Conservation (phyloP, 2,888 invertebrate species). For the Ormyrus rosae region DNA sequence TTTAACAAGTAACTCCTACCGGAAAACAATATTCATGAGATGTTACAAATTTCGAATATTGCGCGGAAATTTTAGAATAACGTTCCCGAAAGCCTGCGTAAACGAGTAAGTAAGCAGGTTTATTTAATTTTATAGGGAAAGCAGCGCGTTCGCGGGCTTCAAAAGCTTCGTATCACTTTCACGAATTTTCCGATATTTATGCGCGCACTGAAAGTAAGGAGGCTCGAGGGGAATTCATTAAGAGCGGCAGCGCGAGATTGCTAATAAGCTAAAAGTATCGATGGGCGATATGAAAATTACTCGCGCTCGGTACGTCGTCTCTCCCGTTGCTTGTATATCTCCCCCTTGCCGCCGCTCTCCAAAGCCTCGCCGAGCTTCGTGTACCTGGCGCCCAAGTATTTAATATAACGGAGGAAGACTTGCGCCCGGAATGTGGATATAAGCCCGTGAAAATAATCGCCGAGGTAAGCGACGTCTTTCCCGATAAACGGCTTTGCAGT, state of each 20-base stretch:
- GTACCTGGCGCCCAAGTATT: slow-evolving; percentile 58
- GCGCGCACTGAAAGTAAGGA: slow-evolving; percentile 37
- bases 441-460: slow-evolving; percentile 58
- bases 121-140: too few species aligned
- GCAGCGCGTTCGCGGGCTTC: background rate
- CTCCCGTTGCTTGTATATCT: background rate
- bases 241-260: slow-evolving; percentile 55
- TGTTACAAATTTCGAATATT: too few species aligned
- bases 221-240: slow-evolving; percentile 55
- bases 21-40: too few species aligned
- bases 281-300: slow-evolving; percentile 58
- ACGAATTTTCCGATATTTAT: slow-evolving; percentile 54
- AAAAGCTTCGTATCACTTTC: slow-evolving; percentile 20
- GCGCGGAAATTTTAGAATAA: too few species aligned
- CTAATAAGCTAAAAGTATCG: slow-evolving; percentile 59
- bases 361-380: background rate
- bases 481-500: slow-evolving; percentile 59
- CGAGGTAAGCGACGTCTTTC: slow-evolving; percentile 56
- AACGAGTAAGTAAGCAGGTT: too few species aligned
- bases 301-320: slow-evolving; percentile 30
- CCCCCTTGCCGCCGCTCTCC: background rate
- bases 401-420: slow-evolving; percentile 57
- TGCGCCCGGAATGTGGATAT: slow-evolving; percentile 56
- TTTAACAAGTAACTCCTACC: too few species aligned
- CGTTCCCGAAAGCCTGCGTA: too few species aligned